These are phyloP conservation scores for Caenorhabditis doughertyi DNA, from an alignment of 2,888 invertebrate species.

Conservation along the genomic window DNA sequence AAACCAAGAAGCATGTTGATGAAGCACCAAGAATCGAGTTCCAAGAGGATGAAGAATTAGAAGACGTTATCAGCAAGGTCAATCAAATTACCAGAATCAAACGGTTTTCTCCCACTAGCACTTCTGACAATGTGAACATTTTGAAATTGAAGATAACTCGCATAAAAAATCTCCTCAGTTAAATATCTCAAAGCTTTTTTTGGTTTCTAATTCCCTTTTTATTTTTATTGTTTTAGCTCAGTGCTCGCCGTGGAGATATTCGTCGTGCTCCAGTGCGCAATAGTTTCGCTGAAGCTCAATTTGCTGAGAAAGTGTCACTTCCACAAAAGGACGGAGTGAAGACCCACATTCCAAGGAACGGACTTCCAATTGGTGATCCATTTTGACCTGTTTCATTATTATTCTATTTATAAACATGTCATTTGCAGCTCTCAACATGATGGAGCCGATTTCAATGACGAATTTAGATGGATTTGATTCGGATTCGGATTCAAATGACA, in stretches of 20 bases:
- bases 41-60: constrained; percentile 70
- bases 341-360: constrained; percentile 59
- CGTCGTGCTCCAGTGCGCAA: constrained; percentile 70
- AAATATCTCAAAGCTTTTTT: too few relatives aligned
- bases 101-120: constrained; percentile 11
- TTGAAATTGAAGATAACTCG: neutral
- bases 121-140: neutral
- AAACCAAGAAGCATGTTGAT: constrained; percentile 33
- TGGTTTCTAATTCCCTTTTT: neutral
- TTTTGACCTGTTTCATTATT: constrained; percentile 12
- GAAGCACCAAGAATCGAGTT: constrained; percentile 62
- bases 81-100: constrained; percentile 27
- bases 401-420: constrained; percentile 31
- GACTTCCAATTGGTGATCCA: constrained; percentile 61
- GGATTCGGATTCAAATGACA: constrained; percentile 30
- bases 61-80: constrained; percentile 70
- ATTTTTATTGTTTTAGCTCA: constrained; percentile 48
- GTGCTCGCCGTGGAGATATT: constrained; percentile 63
- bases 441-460: constrained; percentile 60
- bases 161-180: too few relatives aligned
- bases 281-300: constrained; percentile 63
- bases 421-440: constrained; percentile 52
- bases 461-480: constrained; percentile 44
- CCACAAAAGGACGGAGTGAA: constrained; percentile 64
- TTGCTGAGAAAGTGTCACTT: constrained; percentile 56